A percentile compares a stretch with the other conserved stretches of the same genome.
Conservation (phyloP, 1,140 invertebrate genomes). For the Euwallacea fornicatus region DNA sequence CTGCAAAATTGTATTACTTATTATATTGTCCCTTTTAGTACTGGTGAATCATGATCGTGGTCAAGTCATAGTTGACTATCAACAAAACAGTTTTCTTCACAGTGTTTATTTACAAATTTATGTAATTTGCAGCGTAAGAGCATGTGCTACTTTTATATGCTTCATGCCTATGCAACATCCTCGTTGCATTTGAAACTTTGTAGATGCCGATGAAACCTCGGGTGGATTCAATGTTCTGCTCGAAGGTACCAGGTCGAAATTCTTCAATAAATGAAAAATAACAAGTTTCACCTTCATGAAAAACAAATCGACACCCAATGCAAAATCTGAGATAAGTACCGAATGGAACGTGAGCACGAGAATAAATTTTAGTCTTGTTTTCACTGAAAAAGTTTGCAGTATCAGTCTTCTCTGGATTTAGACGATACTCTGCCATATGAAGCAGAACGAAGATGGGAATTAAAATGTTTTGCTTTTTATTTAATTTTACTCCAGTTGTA, state of each 20-base stretch:
- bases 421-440: constrained; percentile 51
- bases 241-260: constrained; percentile 41
- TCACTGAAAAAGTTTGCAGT: constrained; percentile 55
- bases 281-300: constrained; percentile 42
- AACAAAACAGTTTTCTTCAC: too few relatives aligned
- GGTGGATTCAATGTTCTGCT: constrained; percentile 43
- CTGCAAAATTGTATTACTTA: too few relatives aligned
- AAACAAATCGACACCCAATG: constrained; percentile 38
- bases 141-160: background rate
- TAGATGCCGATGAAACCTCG: constrained; percentile 9
- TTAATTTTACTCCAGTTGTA: constrained; percentile 19
- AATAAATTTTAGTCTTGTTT: constrained; percentile 43
- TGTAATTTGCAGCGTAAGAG: too few relatives aligned
- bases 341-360: constrained; percentile 10
- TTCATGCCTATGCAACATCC: constrained; percentile 49
- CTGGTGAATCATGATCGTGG: too few relatives aligned
- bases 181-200: constrained; percentile 33
- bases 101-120: too few relatives aligned
- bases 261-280: constrained; percentile 45
- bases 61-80: too few relatives aligned
- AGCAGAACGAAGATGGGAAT: constrained; percentile 63
- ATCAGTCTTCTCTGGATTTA: constrained; percentile 56
- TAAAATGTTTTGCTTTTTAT: constrained; percentile 11
- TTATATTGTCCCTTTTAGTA: too few relatives aligned
- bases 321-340: constrained; percentile 45